Evolutionary conservation across 2,888 invertebrate species (phyloP), one percentile per base, ranked within the genome.

Genomic region (Piscicola geometra): DNA sequence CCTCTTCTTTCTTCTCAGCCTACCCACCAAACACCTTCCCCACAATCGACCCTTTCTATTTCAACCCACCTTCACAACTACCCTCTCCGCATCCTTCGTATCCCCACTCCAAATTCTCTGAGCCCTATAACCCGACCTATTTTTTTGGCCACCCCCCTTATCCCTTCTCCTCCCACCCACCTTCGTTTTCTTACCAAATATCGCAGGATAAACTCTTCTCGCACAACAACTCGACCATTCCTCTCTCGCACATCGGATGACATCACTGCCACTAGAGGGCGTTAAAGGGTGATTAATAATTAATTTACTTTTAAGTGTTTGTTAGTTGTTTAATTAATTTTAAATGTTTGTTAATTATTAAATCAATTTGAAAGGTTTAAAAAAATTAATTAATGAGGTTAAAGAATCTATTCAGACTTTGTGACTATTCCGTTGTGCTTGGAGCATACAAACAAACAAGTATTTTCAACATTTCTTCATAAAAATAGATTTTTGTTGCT

Each of bases 211-310:
- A 47, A 21, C 30, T 69, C 1, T 41, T 69, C 5, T n/a, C 36
- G 25, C 28, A 35, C 9, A 47, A 25, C 41, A 69, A 28, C 18
- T 41, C 36, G n/a, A 69, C 35, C 69, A 25, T 69, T 25, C 69
- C 69, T 69, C 69, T 69, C 25, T 41, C 69, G 41, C 69, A 69
- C 69, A 35, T 69, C 69, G 69, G 69, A n/a, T 69, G 69, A 69
- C 5, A 9, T 47, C n/a, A n/a, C n/a, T n/a, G n/a, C n/a, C n/a
- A n/a, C n/a, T n/a, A n/a, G n/a, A n/a, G n/a, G n/a, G n/a, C n/a
- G n/a, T n/a, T n/a, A n/a, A n/a, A n/a, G n/a, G n/a, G n/a, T n/a
- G n/a, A n/a, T n/a, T n/a, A n/a, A n/a, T n/a, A n/a, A n/a, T n/a
- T n/a, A n/a, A n/a, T n/a, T n/a, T n/a, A n/a, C n/a, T n/a, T n/a